Conservation (phyloP, 2,888 invertebrate genomes). For the Euplagia quadripunctaria region DNA sequence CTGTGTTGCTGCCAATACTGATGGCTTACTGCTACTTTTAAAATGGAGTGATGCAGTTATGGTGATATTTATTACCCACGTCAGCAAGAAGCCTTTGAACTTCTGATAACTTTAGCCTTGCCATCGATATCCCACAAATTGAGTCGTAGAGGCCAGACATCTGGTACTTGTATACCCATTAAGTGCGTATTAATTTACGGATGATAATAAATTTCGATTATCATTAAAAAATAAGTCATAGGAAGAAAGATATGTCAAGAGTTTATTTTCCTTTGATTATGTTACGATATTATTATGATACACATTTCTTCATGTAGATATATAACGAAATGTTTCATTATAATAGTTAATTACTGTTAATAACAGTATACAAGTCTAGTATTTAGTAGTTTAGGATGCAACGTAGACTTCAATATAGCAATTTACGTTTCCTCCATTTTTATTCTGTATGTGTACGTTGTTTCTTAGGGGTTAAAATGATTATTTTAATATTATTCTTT, state of each 20-base stretch:
- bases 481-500: too few relatives aligned
- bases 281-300: neutral
- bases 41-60: neutral
- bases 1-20: neutral
- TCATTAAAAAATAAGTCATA: neutral
- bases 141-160: slow-evolving; percentile 12
- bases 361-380: too few relatives aligned
- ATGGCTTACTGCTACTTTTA: neutral
- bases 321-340: neutral
- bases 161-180: neutral
- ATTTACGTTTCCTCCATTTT: too few relatives aligned
- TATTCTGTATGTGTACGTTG: too few relatives aligned
- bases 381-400: too few relatives aligned
- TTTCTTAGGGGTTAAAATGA: too few relatives aligned
- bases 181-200: neutral
- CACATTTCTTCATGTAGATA: neutral
- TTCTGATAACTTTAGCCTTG: slow-evolving; percentile 20
- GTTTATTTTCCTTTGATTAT: neutral
- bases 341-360: neutral
- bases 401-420: too few relatives aligned
- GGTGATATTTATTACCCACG: slow-evolving; percentile 2
- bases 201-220: neutral
- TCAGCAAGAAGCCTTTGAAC: slow-evolving; percentile 7
- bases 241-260: neutral
- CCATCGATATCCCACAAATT: slow-evolving; percentile 10